A percentile compares a stretch with the other conserved stretches of the same genome.
phyloP scores from a whole-genome alignment of 2,888 invertebrate species.

The Brachypalpus laphriformis region DNA sequence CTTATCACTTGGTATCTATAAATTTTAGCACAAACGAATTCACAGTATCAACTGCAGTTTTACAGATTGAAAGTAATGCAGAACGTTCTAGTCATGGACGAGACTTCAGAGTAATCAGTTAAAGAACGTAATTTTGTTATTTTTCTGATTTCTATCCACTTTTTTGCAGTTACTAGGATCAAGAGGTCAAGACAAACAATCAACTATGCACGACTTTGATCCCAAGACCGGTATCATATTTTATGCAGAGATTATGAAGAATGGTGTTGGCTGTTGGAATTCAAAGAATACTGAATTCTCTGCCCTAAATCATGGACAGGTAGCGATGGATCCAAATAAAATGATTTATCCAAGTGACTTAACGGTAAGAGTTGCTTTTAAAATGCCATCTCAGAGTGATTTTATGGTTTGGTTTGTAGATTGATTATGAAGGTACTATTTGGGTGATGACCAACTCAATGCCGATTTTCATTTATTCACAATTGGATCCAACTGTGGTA shows the following conservation, averaged over 20 bases:
- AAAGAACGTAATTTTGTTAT: background rate
- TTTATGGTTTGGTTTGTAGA: conserved; percentile 78
- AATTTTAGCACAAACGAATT: conserved; percentile 87
- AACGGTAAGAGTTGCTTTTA: conserved; percentile 78
- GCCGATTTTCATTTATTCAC: conserved; percentile 87
- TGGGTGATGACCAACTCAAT: conserved; percentile 88
- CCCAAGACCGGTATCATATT: conserved; percentile 86
- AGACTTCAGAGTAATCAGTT: conserved; percentile 83
- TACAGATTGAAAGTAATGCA: conserved; percentile 84
- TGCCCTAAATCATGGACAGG: conserved; percentile 84
- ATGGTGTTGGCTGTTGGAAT: conserved; percentile 91
- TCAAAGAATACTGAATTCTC: conserved; percentile 83
- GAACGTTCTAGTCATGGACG: conserved; percentile 84
- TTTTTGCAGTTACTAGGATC: conserved; percentile 84
- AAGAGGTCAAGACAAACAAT: conserved; percentile 87
- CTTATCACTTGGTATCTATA: conserved; percentile 7
- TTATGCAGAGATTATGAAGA: conserved; percentile 87
- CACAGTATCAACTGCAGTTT: conserved; percentile 86
- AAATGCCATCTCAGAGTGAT: background rate
- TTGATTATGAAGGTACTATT: conserved; percentile 86
- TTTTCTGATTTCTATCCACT: background rate
- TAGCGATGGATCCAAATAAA: conserved; percentile 85
- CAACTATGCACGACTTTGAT: conserved; percentile 88
- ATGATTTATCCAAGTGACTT: conserved; percentile 90
- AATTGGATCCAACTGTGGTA: conserved; percentile 84